Percentiles rank a stretch among this genome's conserved stretches.
Evolutionary conservation across 2,113 vertebrate genomes (phyloP).

Genomic region (Sturnira hondurensis): DNA sequence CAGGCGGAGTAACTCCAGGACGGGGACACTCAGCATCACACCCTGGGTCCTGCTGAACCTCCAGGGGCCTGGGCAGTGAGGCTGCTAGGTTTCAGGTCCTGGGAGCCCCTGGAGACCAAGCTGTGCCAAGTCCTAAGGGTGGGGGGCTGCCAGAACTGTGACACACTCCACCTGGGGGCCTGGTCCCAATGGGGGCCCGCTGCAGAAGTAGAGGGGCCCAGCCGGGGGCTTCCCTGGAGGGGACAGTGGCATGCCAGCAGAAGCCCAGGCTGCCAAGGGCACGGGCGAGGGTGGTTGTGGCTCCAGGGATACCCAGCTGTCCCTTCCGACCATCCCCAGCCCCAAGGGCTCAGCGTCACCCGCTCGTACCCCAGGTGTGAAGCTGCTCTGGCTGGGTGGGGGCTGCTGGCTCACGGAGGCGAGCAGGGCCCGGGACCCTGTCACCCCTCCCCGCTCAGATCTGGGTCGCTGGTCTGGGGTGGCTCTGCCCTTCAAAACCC

Average conservation of each 20-base stretch:
- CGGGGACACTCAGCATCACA: background rate
- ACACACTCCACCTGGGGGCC: rapidly evolving
- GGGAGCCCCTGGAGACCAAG: background rate
- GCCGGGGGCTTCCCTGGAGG: background rate
- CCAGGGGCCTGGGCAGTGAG: background rate
- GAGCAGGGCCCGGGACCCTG: background rate
- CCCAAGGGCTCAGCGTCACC: background rate
- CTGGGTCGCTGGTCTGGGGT: background rate
- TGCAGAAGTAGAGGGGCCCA: background rate
- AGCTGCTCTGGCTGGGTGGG: background rate
- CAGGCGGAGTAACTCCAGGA: background rate
- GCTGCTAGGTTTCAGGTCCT: background rate
- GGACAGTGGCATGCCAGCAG: background rate
- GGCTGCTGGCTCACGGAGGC: conserved; percentile 55
- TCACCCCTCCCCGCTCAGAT: background rate
- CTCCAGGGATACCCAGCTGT: background rate
- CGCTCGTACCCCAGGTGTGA: background rate
- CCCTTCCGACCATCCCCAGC: background rate
- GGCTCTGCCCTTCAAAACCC: background rate
- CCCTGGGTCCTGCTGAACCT: background rate
- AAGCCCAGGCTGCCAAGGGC: background rate
- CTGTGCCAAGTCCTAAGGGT: background rate
- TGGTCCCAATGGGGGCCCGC: too few relatives aligned
- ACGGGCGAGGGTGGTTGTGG: background rate
- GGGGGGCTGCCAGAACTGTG: background rate